These are phyloP conservation scores for Ornithoptera priamus DNA, from an alignment of 2,888 invertebrate genomes.

Conservation along the genomic window DNA sequence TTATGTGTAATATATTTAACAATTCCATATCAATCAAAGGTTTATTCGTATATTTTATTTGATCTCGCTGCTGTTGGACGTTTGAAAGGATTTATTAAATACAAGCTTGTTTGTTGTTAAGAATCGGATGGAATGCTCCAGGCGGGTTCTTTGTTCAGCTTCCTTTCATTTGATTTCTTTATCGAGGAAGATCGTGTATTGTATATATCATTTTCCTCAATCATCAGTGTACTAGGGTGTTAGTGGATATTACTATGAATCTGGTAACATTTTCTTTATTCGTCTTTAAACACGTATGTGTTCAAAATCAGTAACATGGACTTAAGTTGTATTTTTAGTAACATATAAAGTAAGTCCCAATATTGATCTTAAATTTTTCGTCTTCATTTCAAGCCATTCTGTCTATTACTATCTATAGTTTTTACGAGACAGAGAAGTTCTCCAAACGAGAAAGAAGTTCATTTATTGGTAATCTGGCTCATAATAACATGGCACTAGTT, in stretches of 20 bases:
- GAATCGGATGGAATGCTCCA: neutral
- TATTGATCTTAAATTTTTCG: too few relatives aligned
- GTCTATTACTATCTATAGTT: neutral
- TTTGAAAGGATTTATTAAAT: neutral
- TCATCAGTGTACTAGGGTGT: neutral
- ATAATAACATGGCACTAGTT: too few relatives aligned
- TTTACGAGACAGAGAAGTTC: too few relatives aligned
- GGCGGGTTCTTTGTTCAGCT: neutral
- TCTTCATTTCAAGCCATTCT: neutral
- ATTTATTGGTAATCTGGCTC: too few relatives aligned
- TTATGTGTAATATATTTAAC: too few relatives aligned
- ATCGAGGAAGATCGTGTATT: neutral
- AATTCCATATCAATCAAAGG: too few relatives aligned
- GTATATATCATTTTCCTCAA: neutral
- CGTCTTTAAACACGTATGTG: neutral
- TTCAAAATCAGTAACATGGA: neutral
- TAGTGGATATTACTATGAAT: neutral
- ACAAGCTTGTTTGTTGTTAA: neutral
- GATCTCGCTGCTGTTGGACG: neutral
- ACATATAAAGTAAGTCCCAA: too few relatives aligned
- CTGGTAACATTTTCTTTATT: too few relatives aligned
- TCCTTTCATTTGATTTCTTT: neutral
- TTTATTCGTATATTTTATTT: neutral
- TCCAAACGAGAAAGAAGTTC: too few relatives aligned
- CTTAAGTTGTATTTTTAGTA: neutral